These are phyloP conservation scores for Catharus fuscescens DNA, from an alignment of 2,113 vertebrate genomes.

Conservation along the genomic window DNA sequence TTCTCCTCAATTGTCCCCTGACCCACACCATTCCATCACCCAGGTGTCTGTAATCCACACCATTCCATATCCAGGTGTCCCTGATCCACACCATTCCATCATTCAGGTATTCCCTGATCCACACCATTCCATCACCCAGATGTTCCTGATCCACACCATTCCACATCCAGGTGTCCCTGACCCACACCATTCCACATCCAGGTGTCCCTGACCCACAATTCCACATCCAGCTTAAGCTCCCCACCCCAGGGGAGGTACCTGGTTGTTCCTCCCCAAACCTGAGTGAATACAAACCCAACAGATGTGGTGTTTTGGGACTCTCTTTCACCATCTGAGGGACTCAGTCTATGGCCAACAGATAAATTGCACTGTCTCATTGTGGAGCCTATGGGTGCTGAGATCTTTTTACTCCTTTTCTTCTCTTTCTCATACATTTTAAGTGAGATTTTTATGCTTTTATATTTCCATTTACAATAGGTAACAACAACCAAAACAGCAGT, in stretches of 20 bases:
- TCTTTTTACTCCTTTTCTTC: neutral
- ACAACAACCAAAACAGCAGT: too few relatives aligned
- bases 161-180: neutral
- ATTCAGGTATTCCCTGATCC: neutral
- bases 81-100: neutral
- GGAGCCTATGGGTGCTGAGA: rapidly evolving
- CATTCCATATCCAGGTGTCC: neutral
- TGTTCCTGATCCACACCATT: neutral
- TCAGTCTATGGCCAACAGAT: rapidly evolving
- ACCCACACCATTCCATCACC: neutral
- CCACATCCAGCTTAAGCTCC: too few relatives aligned
- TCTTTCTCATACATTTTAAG: rapidly evolving
- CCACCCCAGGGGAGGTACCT: neutral
- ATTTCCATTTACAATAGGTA: neutral
- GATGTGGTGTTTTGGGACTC: rapidly evolving
- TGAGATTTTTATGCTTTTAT: neutral
- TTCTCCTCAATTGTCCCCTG: rapidly evolving
- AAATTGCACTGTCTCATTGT: neutral
- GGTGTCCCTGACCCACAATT: neutral
- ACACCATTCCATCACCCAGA: neutral
- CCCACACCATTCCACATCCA: neutral
- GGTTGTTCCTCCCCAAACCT: neutral
- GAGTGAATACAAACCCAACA: rapidly evolving
- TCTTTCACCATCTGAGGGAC: rapidly evolving
- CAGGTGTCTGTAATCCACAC: too few relatives aligned